These are phyloP conservation scores for Botrylloides violaceus DNA, from an alignment of 23 tunicate genomes.

Conservation along the genomic window DNA sequence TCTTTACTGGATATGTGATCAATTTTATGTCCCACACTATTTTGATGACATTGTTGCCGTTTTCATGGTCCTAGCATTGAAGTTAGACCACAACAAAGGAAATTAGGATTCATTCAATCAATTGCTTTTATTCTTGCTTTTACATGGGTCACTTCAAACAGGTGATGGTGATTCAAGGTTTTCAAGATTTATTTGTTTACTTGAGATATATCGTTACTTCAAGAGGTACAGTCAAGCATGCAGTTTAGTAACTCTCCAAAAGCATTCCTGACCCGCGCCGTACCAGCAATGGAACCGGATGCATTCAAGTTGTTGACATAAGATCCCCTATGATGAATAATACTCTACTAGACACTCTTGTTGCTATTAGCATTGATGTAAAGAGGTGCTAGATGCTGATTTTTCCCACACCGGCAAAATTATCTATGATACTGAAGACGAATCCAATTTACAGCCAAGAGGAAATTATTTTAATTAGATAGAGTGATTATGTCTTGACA, in stretches of 20 bases:
- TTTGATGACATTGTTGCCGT: too few species aligned
- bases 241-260: background rate
- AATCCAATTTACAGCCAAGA: too few species aligned
- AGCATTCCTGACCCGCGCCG: background rate
- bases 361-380: background rate
- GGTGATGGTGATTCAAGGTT: background rate
- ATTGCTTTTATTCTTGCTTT: background rate
- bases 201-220: background rate
- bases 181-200: background rate
- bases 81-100: background rate
- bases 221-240: background rate
- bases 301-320: constrained; percentile 25
- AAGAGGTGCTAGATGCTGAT: too few species aligned
- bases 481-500: too few species aligned
- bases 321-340: background rate
- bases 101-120: background rate
- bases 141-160: background rate
- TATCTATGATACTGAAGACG: too few species aligned
- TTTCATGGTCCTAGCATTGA: too few species aligned
- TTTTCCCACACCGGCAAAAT: background rate
- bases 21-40: too few species aligned
- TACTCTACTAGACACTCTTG: background rate
- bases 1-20: too few species aligned
- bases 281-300: constrained; percentile 3
- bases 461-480: too few species aligned